Evolutionary conservation across 2,888 invertebrate species (phyloP).

Genomic region (Synanthedon myopaeformis): DNA sequence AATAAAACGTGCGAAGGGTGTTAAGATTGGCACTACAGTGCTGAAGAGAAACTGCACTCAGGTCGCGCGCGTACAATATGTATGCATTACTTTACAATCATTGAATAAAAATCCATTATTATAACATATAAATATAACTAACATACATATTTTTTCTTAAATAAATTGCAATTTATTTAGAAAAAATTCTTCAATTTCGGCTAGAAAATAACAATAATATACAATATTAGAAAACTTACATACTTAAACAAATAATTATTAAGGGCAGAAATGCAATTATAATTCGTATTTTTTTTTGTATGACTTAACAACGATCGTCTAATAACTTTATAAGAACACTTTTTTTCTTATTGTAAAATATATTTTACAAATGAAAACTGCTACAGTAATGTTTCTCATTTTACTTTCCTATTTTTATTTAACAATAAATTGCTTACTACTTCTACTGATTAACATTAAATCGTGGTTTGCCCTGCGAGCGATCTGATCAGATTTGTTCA

Average conservation of each 20-base stretch:
- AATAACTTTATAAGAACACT: conserved; percentile 60
- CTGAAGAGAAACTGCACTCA: no score
- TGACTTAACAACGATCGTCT: conserved; percentile 25
- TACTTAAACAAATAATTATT: background rate
- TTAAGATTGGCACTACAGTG: no score
- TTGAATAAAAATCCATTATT: no score
- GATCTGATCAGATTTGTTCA: conserved; percentile 80
- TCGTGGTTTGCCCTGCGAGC: conserved; percentile 39
- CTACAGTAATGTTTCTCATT: background rate
- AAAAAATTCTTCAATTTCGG: background rate
- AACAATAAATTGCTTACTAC: background rate
- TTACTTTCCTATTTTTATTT: background rate
- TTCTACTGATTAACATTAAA: background rate
- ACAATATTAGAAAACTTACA: background rate
- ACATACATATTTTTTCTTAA: no score
- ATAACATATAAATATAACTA: no score
- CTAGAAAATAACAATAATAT: background rate
- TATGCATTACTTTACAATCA: no score
- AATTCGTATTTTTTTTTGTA: conserved; percentile 7
- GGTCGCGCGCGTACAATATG: no score
- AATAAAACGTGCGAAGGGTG: no score
- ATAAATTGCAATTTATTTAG: no score
- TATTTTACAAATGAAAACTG: conserved; percentile 1
- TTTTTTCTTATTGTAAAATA: conserved; percentile 15
- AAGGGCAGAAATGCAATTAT: background rate